Conservation (phyloP, 2,797 vertebrate genomes). For the Malacoctenus gilli region DNA sequence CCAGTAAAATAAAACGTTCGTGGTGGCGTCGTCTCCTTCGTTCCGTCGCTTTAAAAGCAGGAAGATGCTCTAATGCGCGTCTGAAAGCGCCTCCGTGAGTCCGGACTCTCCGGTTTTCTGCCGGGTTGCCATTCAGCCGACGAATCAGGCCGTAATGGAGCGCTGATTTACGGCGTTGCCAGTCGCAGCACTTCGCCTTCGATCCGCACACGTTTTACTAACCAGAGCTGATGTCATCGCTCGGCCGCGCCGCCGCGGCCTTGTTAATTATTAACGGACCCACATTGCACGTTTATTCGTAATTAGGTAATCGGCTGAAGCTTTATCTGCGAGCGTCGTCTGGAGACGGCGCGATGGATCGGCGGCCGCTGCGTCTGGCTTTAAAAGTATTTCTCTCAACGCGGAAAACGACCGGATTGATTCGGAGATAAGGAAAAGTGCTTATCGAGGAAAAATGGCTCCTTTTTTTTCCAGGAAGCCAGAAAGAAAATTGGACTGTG, state of each 20-base stretch:
- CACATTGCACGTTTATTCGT: slow-evolving; percentile 25
- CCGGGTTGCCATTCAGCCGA: slow-evolving; percentile 14
- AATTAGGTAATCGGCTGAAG: slow-evolving; percentile 40
- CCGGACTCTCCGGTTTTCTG: slow-evolving; percentile 1
- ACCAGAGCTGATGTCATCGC: slow-evolving; percentile 54
- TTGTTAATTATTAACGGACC: slow-evolving; percentile 64
- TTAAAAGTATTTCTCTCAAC: neutral
- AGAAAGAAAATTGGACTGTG: no score
- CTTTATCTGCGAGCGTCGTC: slow-evolving; percentile 27
- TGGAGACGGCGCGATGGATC: slow-evolving; percentile 21
- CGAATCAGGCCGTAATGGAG: slow-evolving; percentile 24
- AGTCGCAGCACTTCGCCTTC: slow-evolving; percentile 38
- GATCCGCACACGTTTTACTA: slow-evolving; percentile 23
- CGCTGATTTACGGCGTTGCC: slow-evolving; percentile 12
- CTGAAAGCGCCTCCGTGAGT: no score
- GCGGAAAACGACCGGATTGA: no score
- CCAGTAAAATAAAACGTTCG: no score
- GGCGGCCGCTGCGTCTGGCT: neutral
- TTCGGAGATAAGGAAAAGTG: no score
- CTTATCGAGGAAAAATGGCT: no score
- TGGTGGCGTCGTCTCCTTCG: no score
- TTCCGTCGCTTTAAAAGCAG: no score
- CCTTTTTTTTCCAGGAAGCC: no score
- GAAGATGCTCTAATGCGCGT: no score
- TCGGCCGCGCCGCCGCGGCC: slow-evolving; percentile 15